Evolutionary conservation across 2,797 vertebrate genomes (phyloP), one percentile per base, ranked within the genome.

Genomic region (Sebastes oblongus): DNA sequence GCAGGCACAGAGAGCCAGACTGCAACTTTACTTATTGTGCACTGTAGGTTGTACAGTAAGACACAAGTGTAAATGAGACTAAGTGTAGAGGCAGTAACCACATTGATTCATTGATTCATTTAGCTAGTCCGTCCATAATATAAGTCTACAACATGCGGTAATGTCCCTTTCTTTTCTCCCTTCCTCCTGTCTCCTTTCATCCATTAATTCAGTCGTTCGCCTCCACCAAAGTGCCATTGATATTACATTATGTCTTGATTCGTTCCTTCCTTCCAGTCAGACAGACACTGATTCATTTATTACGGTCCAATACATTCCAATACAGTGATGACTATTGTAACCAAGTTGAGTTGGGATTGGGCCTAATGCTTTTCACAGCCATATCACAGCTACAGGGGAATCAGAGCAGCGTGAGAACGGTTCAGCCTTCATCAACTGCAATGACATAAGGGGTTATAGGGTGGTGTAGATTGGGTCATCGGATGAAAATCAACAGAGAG

Each of bases 321-420:
- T 73, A 74, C 60, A 71, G 78, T 84, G 86, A 87, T 78, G 78
- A 80, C 42, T 36, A 84, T 71, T 87, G 70, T 79, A 90, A 86
- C 82, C 46, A 84, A 86, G 75, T 78, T 78, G 67, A 77, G 58
- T 3, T 81, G 67, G 82, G 76, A 78, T 62, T 29, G 71, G 46
- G 85, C 84, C 79, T 86, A 88, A 90, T 89, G 82, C 82, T 62
- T 87, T 90, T 85, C 60, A 39, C 86, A 85, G 84, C 72, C 71
- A 74, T 68, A 74, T 77, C 74, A 85, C 81, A 85, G 83, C 75
- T 75, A 62, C 77, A 80, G 73, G 36, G 42, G 66, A 84, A 72
- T 56, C 39, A 30, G 54, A 73, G 72, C 75, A 75, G 86, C 64
- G n/a, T 69, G 64, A 77, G 68, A 81, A 67, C 66, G 27, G 66